Base-by-base conservation (phyloP, 2,113 vertebrate species). In the Syrrhaptes paradoxus region DNA sequence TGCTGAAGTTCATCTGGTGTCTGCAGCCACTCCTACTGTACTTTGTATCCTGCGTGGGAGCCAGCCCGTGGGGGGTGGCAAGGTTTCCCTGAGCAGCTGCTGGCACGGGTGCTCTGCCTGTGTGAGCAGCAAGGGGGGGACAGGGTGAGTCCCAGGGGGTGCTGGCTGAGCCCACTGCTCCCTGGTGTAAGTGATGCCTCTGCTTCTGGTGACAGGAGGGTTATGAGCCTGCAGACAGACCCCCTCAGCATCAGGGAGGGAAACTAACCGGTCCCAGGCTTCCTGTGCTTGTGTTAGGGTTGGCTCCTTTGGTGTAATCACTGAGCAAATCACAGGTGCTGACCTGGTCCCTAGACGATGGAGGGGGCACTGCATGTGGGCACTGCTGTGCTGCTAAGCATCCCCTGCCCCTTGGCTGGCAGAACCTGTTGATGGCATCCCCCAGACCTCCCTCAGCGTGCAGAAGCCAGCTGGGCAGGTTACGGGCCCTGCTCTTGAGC, bases 401-500 rank as follows among this genome's bases (percentile, higher is more conserved):
- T 49, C 18, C 61, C 48, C 61, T 48, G 32, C 4, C 5, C 22
- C 17, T 72, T 66, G 63, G 49, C 65, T 84, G 46, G 21, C 61
- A 81, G 68, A 12, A 77, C 26, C 31, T 52, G 62, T 57, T 51
- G 52, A n/a, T 75, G 19, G 45, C 58, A 72, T 52, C 21, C 28
- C 54, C 13, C 3, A 11, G 34, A 31, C 3, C 0, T 45, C 3
- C 31, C 16, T 4, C 22, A 38, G 29, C 18, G n/a, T 75, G 43
- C 61, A 92, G 57, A 54, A 67, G 61, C 48, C 13, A 9, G 28
- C 59, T 57, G 54, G 29, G 13, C 41, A 65, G 31, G 55, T 54
- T 10, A 34, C 41, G 24, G 21, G 18, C 77, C 18, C 55, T 8
- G 26, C 54, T 73, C 6, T 76, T 0, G 0, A 7, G n/a, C 24